Conservation (phyloP, 2,888 invertebrate genomes). For the Hirtodrosophila cameraria region DNA sequence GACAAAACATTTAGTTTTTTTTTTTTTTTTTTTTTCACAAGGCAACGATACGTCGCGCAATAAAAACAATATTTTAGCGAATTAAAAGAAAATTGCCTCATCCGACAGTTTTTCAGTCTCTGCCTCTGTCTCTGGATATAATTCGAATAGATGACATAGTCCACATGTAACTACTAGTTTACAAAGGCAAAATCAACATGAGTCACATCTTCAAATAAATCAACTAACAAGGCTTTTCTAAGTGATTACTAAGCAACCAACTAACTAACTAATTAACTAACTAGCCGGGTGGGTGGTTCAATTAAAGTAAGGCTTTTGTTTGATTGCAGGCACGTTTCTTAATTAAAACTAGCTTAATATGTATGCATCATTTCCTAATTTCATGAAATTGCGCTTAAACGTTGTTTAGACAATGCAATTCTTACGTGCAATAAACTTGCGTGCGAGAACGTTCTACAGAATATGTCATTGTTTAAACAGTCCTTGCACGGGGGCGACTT, state of each 20-base stretch:
- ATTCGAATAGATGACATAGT: conserved; percentile 58
- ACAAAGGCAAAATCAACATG: conserved; percentile 24
- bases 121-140: conserved; percentile 27
- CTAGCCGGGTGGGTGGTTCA: conserved; percentile 34
- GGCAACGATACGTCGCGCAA: conserved; percentile 44
- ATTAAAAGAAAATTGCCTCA: conserved; percentile 78
- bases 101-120: conserved; percentile 54
- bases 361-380: no score
- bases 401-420: no score
- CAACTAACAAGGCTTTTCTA: conserved; percentile 37
- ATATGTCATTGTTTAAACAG: no score
- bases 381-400: no score
- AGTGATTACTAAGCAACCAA: conserved; percentile 4
- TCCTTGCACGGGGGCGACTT: no score
- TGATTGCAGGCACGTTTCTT: not conserved
- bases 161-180: conserved; percentile 22
- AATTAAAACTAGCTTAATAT: conserved; percentile 28
- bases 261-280: conserved; percentile 20
- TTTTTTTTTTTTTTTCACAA: conserved; percentile 27
- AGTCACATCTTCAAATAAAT: conserved; percentile 28
- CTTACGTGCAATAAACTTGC: no score
- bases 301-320: conserved; percentile 40
- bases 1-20: conserved; percentile 17
- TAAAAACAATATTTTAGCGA: conserved; percentile 74
- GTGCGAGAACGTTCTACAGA: no score